Evolutionary conservation across 2,888 invertebrate species (phyloP).

Genomic region (Abscondita cerata): DNA sequence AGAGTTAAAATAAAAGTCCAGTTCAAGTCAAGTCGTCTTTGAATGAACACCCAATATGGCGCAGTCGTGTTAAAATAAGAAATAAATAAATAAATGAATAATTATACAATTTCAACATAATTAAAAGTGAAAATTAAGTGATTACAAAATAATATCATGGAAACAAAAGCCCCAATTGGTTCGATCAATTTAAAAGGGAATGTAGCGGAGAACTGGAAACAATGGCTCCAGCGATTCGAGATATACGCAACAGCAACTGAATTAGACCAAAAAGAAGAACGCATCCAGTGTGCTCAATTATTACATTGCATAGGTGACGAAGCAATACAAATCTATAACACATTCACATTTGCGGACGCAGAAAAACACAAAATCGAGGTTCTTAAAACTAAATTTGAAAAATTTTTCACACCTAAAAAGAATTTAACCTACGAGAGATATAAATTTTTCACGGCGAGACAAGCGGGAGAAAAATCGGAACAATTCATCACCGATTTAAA

Average conservation of each 20-base stretch:
- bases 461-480: neutral
- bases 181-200: conserved; percentile 15
- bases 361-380: neutral
- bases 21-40: too few species aligned
- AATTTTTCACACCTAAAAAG: neutral
- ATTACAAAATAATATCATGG: neutral
- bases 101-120: neutral
- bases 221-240: conserved; percentile 38
- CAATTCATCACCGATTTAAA: conserved; percentile 2
- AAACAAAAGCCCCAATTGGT: neutral
- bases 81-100: neutral
- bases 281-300: conserved; percentile 31
- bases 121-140: neutral
- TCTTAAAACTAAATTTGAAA: neutral
- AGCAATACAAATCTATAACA: conserved; percentile 38
- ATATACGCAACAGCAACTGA: conserved; percentile 40
- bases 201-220: conserved; percentile 38
- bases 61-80: neutral
- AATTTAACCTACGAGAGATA: conserved; percentile 1
- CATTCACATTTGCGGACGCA: neutral
- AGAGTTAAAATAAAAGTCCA: too few species aligned
- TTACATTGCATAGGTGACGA: conserved; percentile 40
- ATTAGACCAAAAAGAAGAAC: conserved; percentile 28
- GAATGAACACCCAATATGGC: neutral
- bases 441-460: conserved; percentile 2